phyloP scores from a whole-genome alignment of 2,888 invertebrate genomes.

The Lasioglossum figueresi region DNA sequence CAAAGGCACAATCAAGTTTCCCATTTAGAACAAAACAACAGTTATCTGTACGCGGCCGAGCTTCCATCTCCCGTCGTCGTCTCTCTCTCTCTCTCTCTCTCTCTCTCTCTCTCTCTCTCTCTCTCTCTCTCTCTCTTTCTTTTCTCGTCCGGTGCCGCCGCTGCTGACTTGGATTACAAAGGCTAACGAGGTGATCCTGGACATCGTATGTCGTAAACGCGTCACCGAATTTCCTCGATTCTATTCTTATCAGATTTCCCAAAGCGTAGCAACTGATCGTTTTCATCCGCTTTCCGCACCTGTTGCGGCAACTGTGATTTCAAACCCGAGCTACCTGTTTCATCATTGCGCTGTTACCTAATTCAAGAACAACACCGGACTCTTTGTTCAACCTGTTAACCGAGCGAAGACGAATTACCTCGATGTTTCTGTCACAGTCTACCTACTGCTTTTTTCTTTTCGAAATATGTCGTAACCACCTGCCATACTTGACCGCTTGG shows the following conservation, averaged over 20 bases:
- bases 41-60: constrained; percentile 60
- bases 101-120: constrained; percentile 16
- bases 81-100: constrained; percentile 7
- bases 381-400: not conserved
- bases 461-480: not conserved
- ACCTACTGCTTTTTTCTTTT: not conserved
- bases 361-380: not conserved
- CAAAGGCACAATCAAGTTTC: constrained; percentile 73
- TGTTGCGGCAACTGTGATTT: constrained; percentile 44
- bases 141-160: constrained; percentile 51
- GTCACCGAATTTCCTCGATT: constrained; percentile 40
- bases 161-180: constrained; percentile 57
- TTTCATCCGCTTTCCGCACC: constrained; percentile 39
- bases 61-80: constrained; percentile 33
- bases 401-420: not conserved
- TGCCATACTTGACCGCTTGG: not conserved
- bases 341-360: not conserved
- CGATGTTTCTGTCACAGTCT: not conserved
- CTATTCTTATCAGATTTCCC: constrained; percentile 59
- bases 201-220: constrained; percentile 52
- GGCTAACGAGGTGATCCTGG: constrained; percentile 72
- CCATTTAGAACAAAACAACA: constrained; percentile 67
- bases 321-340: not conserved
- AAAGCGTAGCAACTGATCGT: constrained; percentile 44
- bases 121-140: constrained; percentile 16